These are phyloP conservation scores for Patagioenas fasciata DNA, from an alignment of 2,113 vertebrate genomes.

Conservation along the genomic window DNA sequence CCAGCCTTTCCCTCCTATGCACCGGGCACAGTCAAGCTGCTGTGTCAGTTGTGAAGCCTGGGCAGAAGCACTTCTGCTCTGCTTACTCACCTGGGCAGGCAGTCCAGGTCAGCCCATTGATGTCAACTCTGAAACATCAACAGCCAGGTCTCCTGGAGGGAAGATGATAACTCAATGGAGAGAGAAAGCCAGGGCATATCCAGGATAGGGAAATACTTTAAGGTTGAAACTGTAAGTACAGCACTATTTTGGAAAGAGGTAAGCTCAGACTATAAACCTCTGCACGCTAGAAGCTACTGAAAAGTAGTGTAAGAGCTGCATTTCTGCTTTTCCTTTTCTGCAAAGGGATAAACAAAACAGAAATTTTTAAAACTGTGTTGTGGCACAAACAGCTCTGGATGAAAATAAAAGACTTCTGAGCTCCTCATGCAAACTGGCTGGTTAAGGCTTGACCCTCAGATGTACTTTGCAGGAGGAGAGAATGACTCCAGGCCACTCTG, in stretches of 20 bases:
- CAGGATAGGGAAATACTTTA: neutral
- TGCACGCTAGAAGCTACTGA: neutral
- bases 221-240: neutral
- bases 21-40: neutral
- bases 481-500: neutral
- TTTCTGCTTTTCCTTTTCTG: neutral
- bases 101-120: neutral
- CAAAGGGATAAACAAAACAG: neutral
- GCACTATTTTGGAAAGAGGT: neutral
- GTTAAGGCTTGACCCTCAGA: neutral
- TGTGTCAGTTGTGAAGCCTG: neutral
- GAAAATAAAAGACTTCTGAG: neutral
- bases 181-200: neutral
- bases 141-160: neutral
- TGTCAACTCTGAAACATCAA: neutral
- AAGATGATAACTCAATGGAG: neutral
- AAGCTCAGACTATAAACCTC: neutral
- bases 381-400: neutral
- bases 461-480: neutral
- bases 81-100: neutral
- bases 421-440: neutral
- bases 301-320: neutral
- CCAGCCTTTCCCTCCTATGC: neutral
- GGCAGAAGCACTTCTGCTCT: neutral
- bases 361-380: neutral